Conservation (phyloP, 2,797 vertebrate genomes). For the Hippocampus kuda region DNA sequence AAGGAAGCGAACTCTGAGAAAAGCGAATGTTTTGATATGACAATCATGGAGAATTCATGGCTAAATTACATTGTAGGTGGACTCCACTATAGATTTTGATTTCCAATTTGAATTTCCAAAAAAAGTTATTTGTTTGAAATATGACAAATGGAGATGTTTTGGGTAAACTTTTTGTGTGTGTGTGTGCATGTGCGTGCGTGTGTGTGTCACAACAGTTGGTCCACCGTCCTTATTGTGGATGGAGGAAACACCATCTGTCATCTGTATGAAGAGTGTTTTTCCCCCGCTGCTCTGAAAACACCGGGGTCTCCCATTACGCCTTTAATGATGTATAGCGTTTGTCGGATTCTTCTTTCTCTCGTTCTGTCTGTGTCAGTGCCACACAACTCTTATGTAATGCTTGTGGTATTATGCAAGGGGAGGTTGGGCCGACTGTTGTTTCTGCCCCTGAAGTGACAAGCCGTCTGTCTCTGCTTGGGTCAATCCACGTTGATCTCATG, state of each 20-base stretch:
- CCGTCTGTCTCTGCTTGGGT: slow-evolving; percentile 28
- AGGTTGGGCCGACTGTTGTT: slow-evolving; percentile 22
- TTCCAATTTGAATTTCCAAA: no score
- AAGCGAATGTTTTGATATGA: no score
- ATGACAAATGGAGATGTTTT: background rate
- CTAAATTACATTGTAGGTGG: background rate
- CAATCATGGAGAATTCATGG: background rate
- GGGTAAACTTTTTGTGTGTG: background rate
- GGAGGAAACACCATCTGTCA: slow-evolving; percentile 43
- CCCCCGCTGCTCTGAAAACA: slow-evolving; percentile 35
- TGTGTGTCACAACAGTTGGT: slow-evolving; percentile 8
- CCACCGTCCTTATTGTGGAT: slow-evolving; percentile 21
- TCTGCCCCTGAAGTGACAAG: slow-evolving; percentile 34
- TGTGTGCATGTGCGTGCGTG: background rate
- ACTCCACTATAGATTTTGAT: background rate
- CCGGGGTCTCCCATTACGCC: slow-evolving; percentile 20
- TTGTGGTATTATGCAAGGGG: slow-evolving; percentile 9
- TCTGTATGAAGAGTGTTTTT: slow-evolving; percentile 29
- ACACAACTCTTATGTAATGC: slow-evolving; percentile 26
- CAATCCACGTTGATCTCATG: slow-evolving; percentile 52
- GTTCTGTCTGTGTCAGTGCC: slow-evolving; percentile 9
- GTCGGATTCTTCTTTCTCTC: slow-evolving; percentile 21
- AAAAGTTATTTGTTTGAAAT: slow-evolving; percentile 7
- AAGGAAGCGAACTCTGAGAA: no score
- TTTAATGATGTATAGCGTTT: slow-evolving; percentile 51